Conservation (phyloP, 1,140 invertebrate genomes). For the Caenorhabditis brenneri region DNA sequence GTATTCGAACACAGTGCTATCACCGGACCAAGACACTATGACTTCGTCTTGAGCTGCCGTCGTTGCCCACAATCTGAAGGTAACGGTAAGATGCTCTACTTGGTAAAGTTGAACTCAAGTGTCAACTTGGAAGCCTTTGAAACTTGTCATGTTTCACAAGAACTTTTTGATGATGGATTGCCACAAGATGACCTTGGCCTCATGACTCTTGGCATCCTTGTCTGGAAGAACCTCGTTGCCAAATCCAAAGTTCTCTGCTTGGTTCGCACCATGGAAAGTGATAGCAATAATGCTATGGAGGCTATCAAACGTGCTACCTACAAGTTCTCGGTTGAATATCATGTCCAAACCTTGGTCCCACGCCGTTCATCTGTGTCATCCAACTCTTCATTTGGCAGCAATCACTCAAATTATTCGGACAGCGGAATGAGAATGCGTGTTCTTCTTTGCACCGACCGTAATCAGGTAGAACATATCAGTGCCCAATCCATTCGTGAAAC, state of each 20-base stretch:
- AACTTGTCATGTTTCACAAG: slow-evolving; percentile 55
- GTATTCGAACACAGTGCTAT: slow-evolving; percentile 60
- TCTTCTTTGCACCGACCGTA: slow-evolving; percentile 64
- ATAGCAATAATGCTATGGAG: slow-evolving; percentile 55
- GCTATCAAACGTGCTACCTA: slow-evolving; percentile 62
- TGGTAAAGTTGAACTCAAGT: slow-evolving; percentile 63
- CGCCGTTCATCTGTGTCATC: slow-evolving; percentile 32
- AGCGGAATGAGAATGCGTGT: slow-evolving; percentile 64
- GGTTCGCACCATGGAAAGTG: slow-evolving; percentile 55
- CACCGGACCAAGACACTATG: slow-evolving; percentile 62
- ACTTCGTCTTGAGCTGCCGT: slow-evolving; percentile 60
- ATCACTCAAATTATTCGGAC: background rate
- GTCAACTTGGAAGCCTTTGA: slow-evolving; percentile 66
- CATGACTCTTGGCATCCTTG: slow-evolving; percentile 63
- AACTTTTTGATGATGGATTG: slow-evolving; percentile 56
- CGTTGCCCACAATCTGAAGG: slow-evolving; percentile 39
- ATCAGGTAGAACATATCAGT: slow-evolving; percentile 34
- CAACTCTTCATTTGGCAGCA: background rate
- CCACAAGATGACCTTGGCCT: slow-evolving; percentile 63
- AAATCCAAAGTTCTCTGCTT: slow-evolving; percentile 61
- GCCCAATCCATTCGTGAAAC: slow-evolving; percentile 53
- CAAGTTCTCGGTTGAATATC: slow-evolving; percentile 65
- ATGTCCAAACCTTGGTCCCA: slow-evolving; percentile 59
- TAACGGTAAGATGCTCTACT: slow-evolving; percentile 53
- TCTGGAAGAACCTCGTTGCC: slow-evolving; percentile 60